These are phyloP conservation scores for Sialia sialis DNA, from an alignment of 2,113 vertebrate genomes.

Conservation along the genomic window DNA sequence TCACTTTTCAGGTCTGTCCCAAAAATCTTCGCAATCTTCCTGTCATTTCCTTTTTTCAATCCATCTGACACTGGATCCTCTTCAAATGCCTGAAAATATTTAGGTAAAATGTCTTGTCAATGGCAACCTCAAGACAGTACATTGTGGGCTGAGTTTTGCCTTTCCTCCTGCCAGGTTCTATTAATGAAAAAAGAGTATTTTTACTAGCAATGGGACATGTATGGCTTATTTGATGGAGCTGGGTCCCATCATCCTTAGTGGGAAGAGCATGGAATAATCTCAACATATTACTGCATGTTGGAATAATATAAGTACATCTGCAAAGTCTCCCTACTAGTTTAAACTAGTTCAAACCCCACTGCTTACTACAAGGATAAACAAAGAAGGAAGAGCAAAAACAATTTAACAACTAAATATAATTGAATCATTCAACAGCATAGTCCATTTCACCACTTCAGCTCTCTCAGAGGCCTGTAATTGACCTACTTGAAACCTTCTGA, in stretches of 20 bases:
- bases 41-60: slow-evolving; percentile 56
- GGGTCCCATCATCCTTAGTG: background rate
- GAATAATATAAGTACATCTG: background rate
- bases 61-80: slow-evolving; percentile 23
- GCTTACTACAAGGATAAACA: background rate
- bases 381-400: background rate
- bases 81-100: slow-evolving; percentile 29
- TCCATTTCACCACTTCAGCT: background rate
- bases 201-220: background rate
- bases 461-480: background rate
- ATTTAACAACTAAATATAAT: background rate
- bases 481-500: background rate
- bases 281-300: background rate
- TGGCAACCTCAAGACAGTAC: background rate
- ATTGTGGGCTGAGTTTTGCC: background rate
- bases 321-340: background rate
- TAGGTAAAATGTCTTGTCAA: slow-evolving; percentile 20
- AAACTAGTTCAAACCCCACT: background rate
- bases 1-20: slow-evolving; percentile 37
- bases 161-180: background rate
- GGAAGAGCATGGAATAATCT: background rate
- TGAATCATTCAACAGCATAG: background rate
- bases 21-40: slow-evolving; percentile 33
- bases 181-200: slow-evolving; percentile 10
- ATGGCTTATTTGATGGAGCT: background rate